phyloP scores from a whole-genome alignment of 1,140 invertebrate species.

The Euura saliciscinereae region DNA sequence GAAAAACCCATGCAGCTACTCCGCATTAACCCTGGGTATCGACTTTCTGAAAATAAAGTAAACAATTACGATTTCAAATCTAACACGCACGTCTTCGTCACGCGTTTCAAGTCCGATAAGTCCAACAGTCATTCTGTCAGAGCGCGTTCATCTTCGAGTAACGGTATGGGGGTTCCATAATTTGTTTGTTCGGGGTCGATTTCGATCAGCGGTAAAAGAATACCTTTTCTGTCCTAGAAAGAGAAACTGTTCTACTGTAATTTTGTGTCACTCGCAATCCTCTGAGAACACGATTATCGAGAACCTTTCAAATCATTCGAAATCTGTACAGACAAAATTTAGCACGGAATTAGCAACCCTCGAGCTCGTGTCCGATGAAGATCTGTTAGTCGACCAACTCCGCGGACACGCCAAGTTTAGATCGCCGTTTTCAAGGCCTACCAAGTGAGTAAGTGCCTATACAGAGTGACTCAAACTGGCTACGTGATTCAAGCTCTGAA shows the following conservation, averaged over 20 bases:
- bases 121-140: no score
- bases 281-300: no score
- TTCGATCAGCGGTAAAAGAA: no score
- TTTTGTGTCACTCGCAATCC: no score
- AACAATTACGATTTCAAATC: not conserved
- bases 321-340: not conserved
- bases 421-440: constrained; percentile 4
- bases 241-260: no score
- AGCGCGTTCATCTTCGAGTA: no score
- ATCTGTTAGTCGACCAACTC: not conserved
- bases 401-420: constrained; percentile 1
- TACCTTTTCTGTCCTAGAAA: no score
- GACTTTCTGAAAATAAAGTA: not conserved
- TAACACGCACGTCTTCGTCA: not conserved
- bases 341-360: constrained; percentile 5
- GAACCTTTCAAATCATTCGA: no score
- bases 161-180: no score
- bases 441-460: not conserved
- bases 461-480: not conserved
- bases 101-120: not conserved
- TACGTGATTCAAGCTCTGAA: not conserved
- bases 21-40: not conserved
- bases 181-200: no score
- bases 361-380: not conserved
- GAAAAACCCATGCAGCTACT: no score